A percentile compares a stretch with the other conserved stretches of the same genome.
Evolutionary conservation across 2,113 vertebrate genomes (phyloP).

Genomic region (Scolopax mira): DNA sequence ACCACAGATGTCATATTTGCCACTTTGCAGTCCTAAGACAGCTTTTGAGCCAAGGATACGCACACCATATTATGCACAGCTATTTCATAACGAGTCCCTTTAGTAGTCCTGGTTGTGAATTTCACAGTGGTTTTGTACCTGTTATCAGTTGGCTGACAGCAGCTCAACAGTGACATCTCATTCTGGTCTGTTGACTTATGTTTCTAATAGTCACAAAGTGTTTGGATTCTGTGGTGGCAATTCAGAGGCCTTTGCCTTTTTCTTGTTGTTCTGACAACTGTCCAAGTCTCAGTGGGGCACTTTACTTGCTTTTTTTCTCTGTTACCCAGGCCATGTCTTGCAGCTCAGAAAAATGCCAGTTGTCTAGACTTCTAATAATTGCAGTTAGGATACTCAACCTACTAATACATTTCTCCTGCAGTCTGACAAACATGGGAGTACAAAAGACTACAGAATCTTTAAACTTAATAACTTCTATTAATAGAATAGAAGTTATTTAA

Average conservation of each 20-base stretch:
- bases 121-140: background rate
- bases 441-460: background rate
- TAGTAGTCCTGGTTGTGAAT: background rate
- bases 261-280: background rate
- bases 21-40: background rate
- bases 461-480: background rate
- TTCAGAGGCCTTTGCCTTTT: background rate
- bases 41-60: background rate
- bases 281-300: background rate
- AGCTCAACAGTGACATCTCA: background rate
- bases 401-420: background rate
- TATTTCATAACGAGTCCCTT: background rate
- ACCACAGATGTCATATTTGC: background rate
- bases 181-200: background rate
- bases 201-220: background rate
- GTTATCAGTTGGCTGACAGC: background rate
- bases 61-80: background rate
- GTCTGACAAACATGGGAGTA: background rate
- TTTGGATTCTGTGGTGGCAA: background rate
- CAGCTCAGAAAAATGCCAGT: background rate
- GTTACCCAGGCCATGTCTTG: background rate
- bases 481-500: background rate
- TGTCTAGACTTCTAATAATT: background rate
- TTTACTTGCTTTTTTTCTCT: background rate
- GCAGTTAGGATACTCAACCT: background rate